Evolutionary conservation across 2,797 vertebrate genomes (phyloP).

Genomic region (Thunnus albacares): DNA sequence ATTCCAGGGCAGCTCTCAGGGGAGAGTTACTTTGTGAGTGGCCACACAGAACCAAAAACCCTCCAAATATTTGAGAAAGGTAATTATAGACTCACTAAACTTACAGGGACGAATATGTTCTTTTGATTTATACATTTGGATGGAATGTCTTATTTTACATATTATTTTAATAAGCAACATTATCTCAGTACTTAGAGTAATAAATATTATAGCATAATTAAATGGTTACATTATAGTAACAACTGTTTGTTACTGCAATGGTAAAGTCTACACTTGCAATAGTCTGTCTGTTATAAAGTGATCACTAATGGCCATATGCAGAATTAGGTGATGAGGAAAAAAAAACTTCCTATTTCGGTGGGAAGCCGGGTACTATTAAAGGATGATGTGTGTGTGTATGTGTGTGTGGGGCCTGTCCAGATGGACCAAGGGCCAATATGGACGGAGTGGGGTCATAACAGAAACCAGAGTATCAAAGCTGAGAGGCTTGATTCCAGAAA

Average conservation of each 20-base stretch:
- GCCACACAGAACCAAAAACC: conserved; percentile 74
- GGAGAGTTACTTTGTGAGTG: conserved; percentile 76
- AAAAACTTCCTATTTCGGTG: conserved; percentile 66
- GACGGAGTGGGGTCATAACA: conserved; percentile 87
- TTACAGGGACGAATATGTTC: not conserved
- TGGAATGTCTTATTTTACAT: not conserved
- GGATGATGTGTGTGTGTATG: conserved; percentile 39
- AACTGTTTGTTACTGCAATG: not conserved
- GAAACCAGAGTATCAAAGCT: conserved; percentile 94
- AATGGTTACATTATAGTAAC: not conserved
- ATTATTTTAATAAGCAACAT: not conserved
- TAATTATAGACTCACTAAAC: conserved; percentile 62
- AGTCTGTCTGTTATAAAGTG: conserved; percentile 9
- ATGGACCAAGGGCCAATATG: conserved; percentile 87
- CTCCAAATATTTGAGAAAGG: conserved; percentile 62
- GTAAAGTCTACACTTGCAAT: not conserved
- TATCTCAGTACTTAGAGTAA: not conserved
- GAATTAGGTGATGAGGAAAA: conserved; percentile 40
- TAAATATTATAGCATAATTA: not conserved
- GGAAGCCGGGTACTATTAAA: conserved; percentile 44
- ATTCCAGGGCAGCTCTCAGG: conserved; percentile 83
- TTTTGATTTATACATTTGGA: conserved; percentile 6
- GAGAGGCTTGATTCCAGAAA: conserved; percentile 82
- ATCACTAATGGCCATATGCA: conserved; percentile 30
- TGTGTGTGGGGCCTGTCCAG: conserved; percentile 79